Conservation (phyloP, 2,888 invertebrate species). For the Dolichopus griseipennis region DNA sequence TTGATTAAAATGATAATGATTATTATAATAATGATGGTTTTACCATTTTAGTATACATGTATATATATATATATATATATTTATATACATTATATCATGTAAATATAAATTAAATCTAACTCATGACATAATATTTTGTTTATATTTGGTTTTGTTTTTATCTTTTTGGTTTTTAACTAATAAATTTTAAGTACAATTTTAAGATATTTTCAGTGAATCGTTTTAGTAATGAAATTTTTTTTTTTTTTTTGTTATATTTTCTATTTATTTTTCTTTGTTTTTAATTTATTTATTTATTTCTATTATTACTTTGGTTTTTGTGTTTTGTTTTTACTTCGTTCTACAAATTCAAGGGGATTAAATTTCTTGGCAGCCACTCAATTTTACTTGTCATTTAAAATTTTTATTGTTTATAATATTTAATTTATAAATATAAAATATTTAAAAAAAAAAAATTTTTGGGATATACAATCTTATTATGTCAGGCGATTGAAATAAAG, state of each 20-base stretch:
- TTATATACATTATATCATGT: background rate
- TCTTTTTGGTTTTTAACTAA: background rate
- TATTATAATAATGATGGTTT: background rate
- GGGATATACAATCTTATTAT: background rate
- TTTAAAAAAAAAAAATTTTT: background rate
- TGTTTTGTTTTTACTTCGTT: background rate
- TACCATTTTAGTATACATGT: background rate
- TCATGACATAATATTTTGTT: background rate
- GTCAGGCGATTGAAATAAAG: background rate
- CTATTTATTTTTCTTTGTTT: too few relatives aligned
- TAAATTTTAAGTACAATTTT: background rate
- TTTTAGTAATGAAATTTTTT: background rate
- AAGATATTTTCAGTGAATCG: background rate
- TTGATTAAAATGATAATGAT: too few relatives aligned
- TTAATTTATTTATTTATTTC: too few relatives aligned
- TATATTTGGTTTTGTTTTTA: background rate
- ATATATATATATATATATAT: too few relatives aligned
- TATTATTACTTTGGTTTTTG: background rate
- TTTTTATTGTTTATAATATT: background rate
- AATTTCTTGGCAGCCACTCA: constrained; percentile 1
- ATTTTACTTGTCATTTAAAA: background rate
- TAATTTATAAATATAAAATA: background rate
- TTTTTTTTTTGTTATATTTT: background rate
- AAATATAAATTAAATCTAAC: background rate
- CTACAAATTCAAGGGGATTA: background rate